Evolutionary conservation across 92 coral and sea anemone species (phyloP), one percentile per base, ranked within the genome.

Genomic region (Zoanthus sansibaricus): DNA sequence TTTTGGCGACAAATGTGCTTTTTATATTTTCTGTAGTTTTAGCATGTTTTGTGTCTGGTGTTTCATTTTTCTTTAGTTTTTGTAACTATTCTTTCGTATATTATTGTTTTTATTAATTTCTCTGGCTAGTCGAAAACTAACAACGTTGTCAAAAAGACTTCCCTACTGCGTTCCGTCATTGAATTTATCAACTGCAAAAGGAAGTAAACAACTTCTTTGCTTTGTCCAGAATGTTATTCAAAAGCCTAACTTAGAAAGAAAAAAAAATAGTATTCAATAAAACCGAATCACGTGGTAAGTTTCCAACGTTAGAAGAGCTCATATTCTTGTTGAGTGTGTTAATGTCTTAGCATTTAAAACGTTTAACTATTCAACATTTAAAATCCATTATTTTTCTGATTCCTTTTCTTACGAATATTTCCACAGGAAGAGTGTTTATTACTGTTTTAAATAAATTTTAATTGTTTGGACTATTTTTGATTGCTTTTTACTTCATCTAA

Each of bases 381-480:
- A 76, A 76, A 76, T 47, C 18, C 30, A 14, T 6, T 16, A 11
- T 52, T 54, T 0, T 49, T 56, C 37, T 54, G 15, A 10, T 67
- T 52, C 52, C 67, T 46, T 54, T 76, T 76, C 45, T 16, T 47
- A 47, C 58, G 13, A 14, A 62, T 44, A 11, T 64, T 66, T 75
- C 56, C 73, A 66, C 85, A 66, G 14, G 51, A 46, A 46, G 16
- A 66, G 18, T 79, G 84, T 37, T 37, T 37, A 37, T 37, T 37
- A 37, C 42, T 37, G 11, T 47, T 80, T 51, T 31, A 30, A 46
- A 64, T 68, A 66, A 11, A 64, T 80, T 66, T 80, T 64, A 64
- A 66, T 66, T 62, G 14, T 64, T 25, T 80, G 46, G 47, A 80
- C 64, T 9, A 18, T 6, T 48, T 66, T 80, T 80, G 31, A 80